Evolutionary conservation across 2,113 vertebrate species (phyloP).

Genomic region (Sorex araneus): DNA sequence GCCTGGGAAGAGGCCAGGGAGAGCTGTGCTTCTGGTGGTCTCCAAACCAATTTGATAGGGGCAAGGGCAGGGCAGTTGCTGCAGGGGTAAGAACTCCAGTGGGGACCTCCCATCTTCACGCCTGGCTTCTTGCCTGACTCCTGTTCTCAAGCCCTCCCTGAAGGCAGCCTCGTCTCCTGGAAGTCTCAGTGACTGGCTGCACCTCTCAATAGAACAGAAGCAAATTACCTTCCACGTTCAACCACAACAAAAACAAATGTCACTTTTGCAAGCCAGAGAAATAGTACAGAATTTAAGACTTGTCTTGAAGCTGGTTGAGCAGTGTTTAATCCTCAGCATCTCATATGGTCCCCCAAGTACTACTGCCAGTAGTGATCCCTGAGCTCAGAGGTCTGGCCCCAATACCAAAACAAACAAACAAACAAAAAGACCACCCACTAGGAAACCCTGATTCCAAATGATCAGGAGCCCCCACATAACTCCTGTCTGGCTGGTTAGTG

Average conservation of each 20-base stretch:
- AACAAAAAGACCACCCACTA: conserved; percentile 60
- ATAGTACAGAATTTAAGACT: too few species aligned
- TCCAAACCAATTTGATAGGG: background rate
- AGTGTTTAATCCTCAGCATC: too few species aligned
- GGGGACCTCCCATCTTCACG: background rate
- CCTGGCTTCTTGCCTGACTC: background rate
- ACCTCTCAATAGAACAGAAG: background rate
- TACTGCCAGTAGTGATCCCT: too few species aligned
- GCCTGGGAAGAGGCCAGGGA: background rate
- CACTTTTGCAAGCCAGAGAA: too few species aligned
- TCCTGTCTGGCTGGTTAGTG: background rate
- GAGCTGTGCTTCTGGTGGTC: background rate
- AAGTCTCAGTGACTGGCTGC: background rate
- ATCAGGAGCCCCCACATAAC: conserved; percentile 66
- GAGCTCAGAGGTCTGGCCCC: too few species aligned
- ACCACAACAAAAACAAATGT: background rate
- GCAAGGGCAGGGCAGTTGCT: background rate
- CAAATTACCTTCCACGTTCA: background rate
- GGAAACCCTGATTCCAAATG: conserved; percentile 81
- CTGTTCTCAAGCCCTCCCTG: background rate
- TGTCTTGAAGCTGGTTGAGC: too few species aligned
- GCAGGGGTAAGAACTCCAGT: background rate
- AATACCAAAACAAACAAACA: too few species aligned
- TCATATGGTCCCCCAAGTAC: too few species aligned
- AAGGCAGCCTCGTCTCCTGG: background rate